Conservation (phyloP, 2,888 invertebrate species). For the Notodonta ziczac region DNA sequence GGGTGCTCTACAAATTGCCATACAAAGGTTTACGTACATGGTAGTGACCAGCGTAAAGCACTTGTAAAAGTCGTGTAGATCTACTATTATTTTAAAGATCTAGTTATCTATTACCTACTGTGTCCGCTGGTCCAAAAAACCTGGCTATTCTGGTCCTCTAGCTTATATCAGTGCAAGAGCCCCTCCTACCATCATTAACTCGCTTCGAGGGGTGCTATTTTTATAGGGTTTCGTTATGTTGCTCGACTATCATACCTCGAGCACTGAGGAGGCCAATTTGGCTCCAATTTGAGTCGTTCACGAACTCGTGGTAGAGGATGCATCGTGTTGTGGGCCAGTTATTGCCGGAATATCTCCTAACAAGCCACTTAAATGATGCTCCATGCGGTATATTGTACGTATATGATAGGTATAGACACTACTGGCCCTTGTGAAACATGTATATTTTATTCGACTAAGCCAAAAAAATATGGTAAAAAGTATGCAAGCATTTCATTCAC, state of each 20-base stretch:
- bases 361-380: constrained; percentile 4
- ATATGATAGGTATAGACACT: too few species aligned
- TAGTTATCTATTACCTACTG: not conserved
- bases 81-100: too few species aligned
- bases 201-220: constrained; percentile 23
- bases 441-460: too few species aligned
- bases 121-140: not conserved
- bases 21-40: too few species aligned
- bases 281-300: constrained; percentile 24
- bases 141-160: not conserved
- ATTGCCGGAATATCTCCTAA: not conserved
- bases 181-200: constrained; percentile 12
- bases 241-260: constrained; percentile 32
- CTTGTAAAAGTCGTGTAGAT: not conserved
- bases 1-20: too few species aligned
- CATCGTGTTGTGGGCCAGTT: constrained; percentile 8
- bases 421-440: too few species aligned
- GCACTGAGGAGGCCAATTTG: constrained; percentile 33
- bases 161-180: constrained; percentile 12
- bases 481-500: too few species aligned
- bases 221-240: constrained; percentile 32
- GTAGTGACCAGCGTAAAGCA: too few species aligned
- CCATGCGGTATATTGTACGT: not conserved
- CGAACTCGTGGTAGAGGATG: constrained; percentile 10
- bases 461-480: too few species aligned